These are phyloP conservation scores for Petrocephalus microphthalmus DNA, from an alignment of 2,113 vertebrate species.

Conservation along the genomic window DNA sequence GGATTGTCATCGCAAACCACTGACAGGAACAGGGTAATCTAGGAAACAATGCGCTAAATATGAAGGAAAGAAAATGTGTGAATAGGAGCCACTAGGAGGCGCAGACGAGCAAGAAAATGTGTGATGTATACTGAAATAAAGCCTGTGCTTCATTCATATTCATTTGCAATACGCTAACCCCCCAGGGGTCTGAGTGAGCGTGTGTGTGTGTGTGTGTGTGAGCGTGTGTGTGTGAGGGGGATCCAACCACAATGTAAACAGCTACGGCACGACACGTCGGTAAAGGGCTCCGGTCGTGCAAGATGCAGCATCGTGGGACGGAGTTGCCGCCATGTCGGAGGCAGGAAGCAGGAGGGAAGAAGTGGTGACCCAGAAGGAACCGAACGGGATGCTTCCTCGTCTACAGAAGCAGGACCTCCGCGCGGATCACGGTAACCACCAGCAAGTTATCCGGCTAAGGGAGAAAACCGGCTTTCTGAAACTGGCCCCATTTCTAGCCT, in stretches of 20 bases:
- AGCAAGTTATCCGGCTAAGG: no score
- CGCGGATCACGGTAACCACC: neutral
- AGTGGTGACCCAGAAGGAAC: neutral
- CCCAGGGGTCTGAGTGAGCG: neutral
- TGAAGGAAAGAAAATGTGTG: neutral
- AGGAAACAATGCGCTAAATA: neutral
- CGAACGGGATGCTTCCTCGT: no score
- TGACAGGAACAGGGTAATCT: neutral
- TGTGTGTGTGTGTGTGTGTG: neutral
- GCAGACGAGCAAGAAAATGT: neutral
- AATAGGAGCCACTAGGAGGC: neutral
- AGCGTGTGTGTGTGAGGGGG: neutral
- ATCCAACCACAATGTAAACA: neutral
- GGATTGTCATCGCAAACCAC: neutral
- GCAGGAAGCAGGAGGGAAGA: neutral
- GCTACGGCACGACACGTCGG: neutral
- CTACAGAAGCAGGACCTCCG: neutral
- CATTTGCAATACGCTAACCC: neutral
- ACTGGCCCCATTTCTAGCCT: no score
- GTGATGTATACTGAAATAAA: neutral
- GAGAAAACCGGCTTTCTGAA: no score
- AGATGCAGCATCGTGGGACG: neutral
- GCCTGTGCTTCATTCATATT: neutral
- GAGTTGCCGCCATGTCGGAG: neutral
- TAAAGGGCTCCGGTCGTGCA: neutral